These are phyloP conservation scores for Halichoeres trimaculatus DNA, from an alignment of 2,113 vertebrate genomes.

Conservation along the genomic window DNA sequence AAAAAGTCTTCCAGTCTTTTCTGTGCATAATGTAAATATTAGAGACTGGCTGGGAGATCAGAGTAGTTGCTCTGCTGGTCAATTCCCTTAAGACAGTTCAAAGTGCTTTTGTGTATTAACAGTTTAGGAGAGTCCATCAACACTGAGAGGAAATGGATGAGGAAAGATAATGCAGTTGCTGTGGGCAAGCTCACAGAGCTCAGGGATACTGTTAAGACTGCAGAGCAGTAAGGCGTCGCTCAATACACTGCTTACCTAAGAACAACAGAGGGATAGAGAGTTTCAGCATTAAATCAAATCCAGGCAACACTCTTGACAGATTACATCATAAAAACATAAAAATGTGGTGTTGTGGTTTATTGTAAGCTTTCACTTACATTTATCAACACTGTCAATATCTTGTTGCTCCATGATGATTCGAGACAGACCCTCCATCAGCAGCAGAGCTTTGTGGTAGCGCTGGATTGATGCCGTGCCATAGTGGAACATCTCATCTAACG, in stretches of 20 bases:
- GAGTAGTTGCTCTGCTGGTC: conserved; percentile 63
- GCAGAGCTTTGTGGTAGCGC: conserved; percentile 92
- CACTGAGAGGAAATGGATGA: conserved; percentile 30
- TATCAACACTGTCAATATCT: conserved; percentile 88
- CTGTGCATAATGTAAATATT: conserved; percentile 42
- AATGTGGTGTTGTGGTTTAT: neutral
- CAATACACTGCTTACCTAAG: conserved; percentile 93
- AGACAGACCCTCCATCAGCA: conserved; percentile 93
- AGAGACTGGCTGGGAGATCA: conserved; percentile 36
- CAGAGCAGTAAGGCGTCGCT: conserved; percentile 90
- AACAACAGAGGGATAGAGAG: conserved; percentile 19
- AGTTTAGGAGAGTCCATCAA: conserved; percentile 33
- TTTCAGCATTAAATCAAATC: neutral
- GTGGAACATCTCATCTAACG: conserved; percentile 96
- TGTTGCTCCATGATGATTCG: conserved; percentile 87
- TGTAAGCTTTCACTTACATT: conserved; percentile 81
- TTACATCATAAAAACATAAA: neutral
- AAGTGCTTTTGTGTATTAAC: conserved; percentile 65
- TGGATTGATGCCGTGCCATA: conserved; percentile 87
- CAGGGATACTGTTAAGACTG: conserved; percentile 83
- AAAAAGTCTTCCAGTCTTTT: conserved; percentile 42
- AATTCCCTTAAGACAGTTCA: conserved; percentile 64
- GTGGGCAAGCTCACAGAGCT: conserved; percentile 36
- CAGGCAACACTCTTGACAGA: neutral
- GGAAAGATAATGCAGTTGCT: conserved; percentile 26